These are phyloP conservation scores for Drosophila setosimentum DNA, from an alignment of 2,888 invertebrate species.

Conservation along the genomic window DNA sequence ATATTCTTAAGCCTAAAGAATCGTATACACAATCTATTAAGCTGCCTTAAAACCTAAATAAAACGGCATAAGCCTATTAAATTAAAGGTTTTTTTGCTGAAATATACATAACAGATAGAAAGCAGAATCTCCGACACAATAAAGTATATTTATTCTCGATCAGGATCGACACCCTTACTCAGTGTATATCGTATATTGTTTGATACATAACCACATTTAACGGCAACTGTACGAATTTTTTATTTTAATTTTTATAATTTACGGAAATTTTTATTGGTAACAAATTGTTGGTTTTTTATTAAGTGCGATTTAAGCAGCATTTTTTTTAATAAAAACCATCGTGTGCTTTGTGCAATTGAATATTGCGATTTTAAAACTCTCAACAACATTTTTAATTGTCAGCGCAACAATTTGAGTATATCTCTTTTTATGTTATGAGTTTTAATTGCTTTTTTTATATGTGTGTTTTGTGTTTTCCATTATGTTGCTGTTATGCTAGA, in stretches of 20 bases:
- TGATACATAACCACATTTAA: neutral
- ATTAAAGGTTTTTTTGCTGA: neutral
- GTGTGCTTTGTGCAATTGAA: slow-evolving; percentile 49
- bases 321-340: slow-evolving; percentile 56
- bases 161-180: neutral
- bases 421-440: slow-evolving; percentile 15
- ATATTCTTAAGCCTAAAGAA: neutral
- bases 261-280: slow-evolving; percentile 14
- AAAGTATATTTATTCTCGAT: neutral
- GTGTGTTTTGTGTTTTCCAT: slow-evolving; percentile 8
- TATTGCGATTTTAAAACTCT: slow-evolving; percentile 36
- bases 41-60: neutral
- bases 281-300: slow-evolving; percentile 58
- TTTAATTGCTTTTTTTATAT: slow-evolving; percentile 36
- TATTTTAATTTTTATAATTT: neutral
- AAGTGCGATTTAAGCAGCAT: slow-evolving; percentile 72
- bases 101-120: neutral
- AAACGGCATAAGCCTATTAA: neutral
- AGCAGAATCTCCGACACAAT: neutral
- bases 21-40: neutral
- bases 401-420: slow-evolving; percentile 26
- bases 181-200: neutral
- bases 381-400: slow-evolving; percentile 60
- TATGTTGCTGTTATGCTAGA: slow-evolving; percentile 27
- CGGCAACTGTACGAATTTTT: neutral